Evolutionary conservation across 2,797 vertebrate species (phyloP).

Genomic region (Molossus alvarezi): DNA sequence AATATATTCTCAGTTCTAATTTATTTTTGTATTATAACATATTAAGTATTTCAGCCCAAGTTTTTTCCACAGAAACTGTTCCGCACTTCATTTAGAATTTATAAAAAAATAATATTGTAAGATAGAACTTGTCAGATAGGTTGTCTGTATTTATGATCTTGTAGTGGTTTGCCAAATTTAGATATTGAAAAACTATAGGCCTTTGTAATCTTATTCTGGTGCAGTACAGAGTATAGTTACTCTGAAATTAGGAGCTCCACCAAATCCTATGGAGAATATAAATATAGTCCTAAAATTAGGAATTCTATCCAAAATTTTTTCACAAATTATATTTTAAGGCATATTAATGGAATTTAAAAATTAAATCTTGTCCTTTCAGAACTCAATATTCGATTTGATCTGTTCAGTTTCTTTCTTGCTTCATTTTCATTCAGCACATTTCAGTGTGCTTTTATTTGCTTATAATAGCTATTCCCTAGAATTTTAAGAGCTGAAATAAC

Average conservation of each 20-base stretch:
- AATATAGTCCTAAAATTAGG: background rate
- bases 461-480: background rate
- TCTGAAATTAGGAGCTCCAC: background rate
- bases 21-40: conserved; percentile 11
- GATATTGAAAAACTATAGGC: background rate
- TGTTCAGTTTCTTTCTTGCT: background rate
- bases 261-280: background rate
- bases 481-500: background rate
- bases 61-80: background rate
- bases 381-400: background rate
- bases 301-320: background rate
- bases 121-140: background rate
- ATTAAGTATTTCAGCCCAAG: background rate
- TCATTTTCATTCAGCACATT: background rate
- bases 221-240: background rate
- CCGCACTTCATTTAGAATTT: background rate
- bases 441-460: background rate
- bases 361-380: background rate
- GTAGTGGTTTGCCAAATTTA: background rate
- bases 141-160: background rate
- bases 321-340: background rate
- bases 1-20: background rate
- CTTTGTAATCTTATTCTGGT: background rate
- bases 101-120: conserved; percentile 19
- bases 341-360: background rate